Evolutionary conservation across 2,113 vertebrate genomes (phyloP).

Genomic region (Phylloscopus trochilus): DNA sequence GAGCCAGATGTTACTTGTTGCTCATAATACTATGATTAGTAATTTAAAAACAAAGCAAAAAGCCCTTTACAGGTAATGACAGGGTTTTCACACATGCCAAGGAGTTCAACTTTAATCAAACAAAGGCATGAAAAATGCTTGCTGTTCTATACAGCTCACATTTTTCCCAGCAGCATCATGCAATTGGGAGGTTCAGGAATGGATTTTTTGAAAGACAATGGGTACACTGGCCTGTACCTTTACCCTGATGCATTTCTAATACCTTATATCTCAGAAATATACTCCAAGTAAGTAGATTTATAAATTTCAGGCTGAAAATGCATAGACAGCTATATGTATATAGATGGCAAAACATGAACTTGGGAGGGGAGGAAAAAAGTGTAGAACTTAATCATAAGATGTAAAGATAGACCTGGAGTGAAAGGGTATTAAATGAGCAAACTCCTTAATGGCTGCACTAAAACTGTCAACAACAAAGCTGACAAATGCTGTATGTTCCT

Average conservation of each 20-base stretch:
- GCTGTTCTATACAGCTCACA: not conserved
- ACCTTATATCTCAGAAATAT: not conserved
- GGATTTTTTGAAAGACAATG: not conserved
- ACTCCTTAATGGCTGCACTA: not conserved
- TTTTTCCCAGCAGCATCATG: not conserved
- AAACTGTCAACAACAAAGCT: not conserved
- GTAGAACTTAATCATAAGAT: not conserved
- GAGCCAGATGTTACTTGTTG: not conserved
- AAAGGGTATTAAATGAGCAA: not conserved
- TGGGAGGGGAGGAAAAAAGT: accelerated
- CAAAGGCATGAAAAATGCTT: not conserved
- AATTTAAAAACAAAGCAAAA: not conserved
- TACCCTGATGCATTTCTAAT: not conserved
- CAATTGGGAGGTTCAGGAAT: not conserved
- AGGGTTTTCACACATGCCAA: not conserved
- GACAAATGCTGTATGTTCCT: not conserved
- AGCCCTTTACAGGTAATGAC: not conserved
- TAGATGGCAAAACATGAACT: not conserved
- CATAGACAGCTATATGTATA: not conserved
- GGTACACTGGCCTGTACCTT: not conserved
- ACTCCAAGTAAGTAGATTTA: not conserved
- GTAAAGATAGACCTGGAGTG: not conserved
- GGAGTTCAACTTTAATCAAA: not conserved
- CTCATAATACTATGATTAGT: not conserved
- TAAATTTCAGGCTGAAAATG: not conserved